These are phyloP conservation scores for Thamnaconus septentrionalis DNA, from an alignment of 2,113 vertebrate species.

Conservation along the genomic window DNA sequence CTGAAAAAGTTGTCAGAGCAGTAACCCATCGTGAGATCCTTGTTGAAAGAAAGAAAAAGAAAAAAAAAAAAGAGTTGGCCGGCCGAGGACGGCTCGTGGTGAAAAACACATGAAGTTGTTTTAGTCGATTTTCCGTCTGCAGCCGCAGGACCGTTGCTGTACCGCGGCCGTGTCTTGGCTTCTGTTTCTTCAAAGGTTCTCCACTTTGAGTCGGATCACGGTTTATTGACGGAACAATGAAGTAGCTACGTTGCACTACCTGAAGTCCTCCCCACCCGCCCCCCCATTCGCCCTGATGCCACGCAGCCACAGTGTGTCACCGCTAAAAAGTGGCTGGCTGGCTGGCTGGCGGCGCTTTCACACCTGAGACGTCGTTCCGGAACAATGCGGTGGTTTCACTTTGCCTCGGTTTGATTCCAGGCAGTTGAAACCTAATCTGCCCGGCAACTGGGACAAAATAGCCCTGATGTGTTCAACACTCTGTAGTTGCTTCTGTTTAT, in stretches of 20 bases:
- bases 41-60: constrained; percentile 8
- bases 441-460: too few species aligned
- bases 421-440: too few species aligned
- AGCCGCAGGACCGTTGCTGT: constrained; percentile 46
- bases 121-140: constrained; percentile 60
- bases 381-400: too few species aligned
- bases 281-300: constrained; percentile 5
- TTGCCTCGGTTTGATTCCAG: too few species aligned
- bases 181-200: neutral
- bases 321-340: constrained; percentile 7
- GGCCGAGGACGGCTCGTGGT: constrained; percentile 16
- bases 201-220: constrained; percentile 7
- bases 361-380: too few species aligned
- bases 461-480: too few species aligned
- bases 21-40: constrained; percentile 44
- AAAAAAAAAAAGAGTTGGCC: neutral
- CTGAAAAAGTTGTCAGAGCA: constrained; percentile 66
- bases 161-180: constrained; percentile 17
- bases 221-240: constrained; percentile 55
- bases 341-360: neutral
- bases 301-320: constrained; percentile 8
- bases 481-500: too few species aligned
- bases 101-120: constrained; percentile 43
- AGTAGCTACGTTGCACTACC: constrained; percentile 63
- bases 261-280: constrained; percentile 17